Evolutionary conservation across 2,113 vertebrate genomes (phyloP).

Genomic region (Silurus asotus): DNA sequence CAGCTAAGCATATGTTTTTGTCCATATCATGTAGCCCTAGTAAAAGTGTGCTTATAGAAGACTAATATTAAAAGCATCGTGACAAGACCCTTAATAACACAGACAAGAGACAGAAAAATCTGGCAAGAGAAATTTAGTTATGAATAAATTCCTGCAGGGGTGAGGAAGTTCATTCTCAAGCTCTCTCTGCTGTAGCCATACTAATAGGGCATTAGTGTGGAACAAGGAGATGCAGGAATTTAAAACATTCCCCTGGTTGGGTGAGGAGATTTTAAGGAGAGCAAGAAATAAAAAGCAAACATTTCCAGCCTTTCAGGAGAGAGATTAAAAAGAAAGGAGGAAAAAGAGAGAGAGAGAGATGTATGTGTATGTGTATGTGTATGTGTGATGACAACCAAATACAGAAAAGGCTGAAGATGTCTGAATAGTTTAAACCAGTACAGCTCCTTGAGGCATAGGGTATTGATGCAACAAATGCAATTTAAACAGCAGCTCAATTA

Average conservation of each 20-base stretch:
- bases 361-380: too few relatives aligned
- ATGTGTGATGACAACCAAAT: conserved; percentile 37
- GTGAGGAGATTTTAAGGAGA: conserved; percentile 55
- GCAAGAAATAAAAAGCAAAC: conserved; percentile 16
- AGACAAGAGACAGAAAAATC: neutral
- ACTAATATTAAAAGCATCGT: neutral
- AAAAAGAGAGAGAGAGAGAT: neutral
- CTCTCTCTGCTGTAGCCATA: conserved; percentile 26
- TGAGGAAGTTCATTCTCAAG: neutral
- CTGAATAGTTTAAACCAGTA: conserved; percentile 34
- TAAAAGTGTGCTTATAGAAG: neutral
- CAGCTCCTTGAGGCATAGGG: conserved; percentile 45
- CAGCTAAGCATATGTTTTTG: neutral
- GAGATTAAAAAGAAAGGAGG: conserved; percentile 2
- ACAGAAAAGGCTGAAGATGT: conserved; percentile 29
- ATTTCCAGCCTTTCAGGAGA: conserved; percentile 21
- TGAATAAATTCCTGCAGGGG: neutral
- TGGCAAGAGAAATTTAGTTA: neutral
- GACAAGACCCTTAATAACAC: neutral
- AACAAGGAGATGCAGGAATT: conserved; percentile 68
- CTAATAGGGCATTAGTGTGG: conserved; percentile 54
- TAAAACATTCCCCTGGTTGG: conserved; percentile 64
- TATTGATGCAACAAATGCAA: conserved; percentile 58
- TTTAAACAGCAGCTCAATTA: conserved; percentile 58
- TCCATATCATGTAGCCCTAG: neutral